Evolutionary conservation across 53 echinoderm and acorn worm genomes (phyloP), one percentile per base, ranked within the genome.

Genomic region (Astropecten irregularis): DNA sequence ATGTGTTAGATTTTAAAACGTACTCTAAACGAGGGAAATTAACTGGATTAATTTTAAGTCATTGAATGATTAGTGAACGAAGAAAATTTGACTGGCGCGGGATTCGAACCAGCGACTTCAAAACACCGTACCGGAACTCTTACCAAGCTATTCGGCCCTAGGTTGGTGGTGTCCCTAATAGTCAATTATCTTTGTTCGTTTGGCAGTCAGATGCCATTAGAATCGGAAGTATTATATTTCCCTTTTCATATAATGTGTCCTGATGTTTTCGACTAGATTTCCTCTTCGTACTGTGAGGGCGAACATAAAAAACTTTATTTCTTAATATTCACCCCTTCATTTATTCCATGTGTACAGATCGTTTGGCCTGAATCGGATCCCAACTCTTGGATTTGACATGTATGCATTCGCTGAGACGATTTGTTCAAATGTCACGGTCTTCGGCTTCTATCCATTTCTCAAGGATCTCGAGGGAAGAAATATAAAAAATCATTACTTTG

Each of bases 361-460:
- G n/a, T n/a, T n/a, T n/a, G n/a, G n/a, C n/a, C n/a, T n/a, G n/a
- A 49, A 10, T 2, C 65, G 68, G 21, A 64, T 42, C 48, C 84
- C 84, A 1, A 88, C 92, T 21, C 88, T 84, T 13, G 92, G 92
- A 1, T 88, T 91, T 52, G 88, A 91, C 77, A 52, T 63, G 36
- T 81, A 57, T 72, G 74, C 77, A 18, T 73, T 88, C 22, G 92
- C 92, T 42, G 68, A 44, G 27, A 91, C 92, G 5, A 88, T 91
- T 76, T 91, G 92, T 40, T 28, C 74, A 34, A 88, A 88, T 72
- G 79, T 91, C 26, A 88, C 84, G 1, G 50, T 91, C 0, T 88
- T 88, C 49, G 92, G 92, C 8, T 91, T 88, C 66, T 88, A 91
- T 38, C 92, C 92, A 0, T 91, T 82, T 44, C 34, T 65, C 54